A percentile compares a stretch with the other conserved stretches of the same genome.
phyloP scores from a whole-genome alignment of 2,888 invertebrate species.

The Dolichomitus sp. region DNA sequence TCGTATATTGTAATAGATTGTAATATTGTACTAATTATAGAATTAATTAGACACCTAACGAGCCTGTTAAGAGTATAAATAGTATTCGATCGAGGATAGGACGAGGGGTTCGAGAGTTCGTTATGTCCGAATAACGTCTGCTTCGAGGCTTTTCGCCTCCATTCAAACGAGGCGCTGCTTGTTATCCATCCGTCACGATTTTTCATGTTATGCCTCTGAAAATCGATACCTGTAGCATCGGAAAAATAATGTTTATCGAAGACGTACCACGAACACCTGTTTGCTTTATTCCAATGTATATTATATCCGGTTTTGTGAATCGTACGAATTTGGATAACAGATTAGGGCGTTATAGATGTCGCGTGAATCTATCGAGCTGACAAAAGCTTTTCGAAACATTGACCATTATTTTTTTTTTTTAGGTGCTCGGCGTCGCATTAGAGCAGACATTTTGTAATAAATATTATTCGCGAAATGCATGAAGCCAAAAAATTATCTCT shows the following conservation, averaged over 20 bases:
- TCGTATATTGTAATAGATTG: slow-evolving; percentile 56
- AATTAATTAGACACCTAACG: slow-evolving; percentile 60
- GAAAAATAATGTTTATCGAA: slow-evolving; percentile 26
- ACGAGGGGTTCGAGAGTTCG: slow-evolving; percentile 91
- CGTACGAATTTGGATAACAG: too few species aligned
- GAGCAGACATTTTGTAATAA: slow-evolving; percentile 36
- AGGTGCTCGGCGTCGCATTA: slow-evolving; percentile 36
- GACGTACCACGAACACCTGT: background rate
- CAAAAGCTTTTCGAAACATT: slow-evolving; percentile 53
- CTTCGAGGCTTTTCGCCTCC: slow-evolving; percentile 83
- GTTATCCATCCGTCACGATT: slow-evolving; percentile 1
- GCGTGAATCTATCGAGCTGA: slow-evolving; percentile 42
- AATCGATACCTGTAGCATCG: slow-evolving; percentile 21
- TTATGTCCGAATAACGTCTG: slow-evolving; percentile 77
- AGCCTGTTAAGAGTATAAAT: slow-evolving; percentile 71
- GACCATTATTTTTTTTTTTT: slow-evolving; percentile 46
- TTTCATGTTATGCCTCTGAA: slow-evolving; percentile 26
- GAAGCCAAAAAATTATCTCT: background rate
- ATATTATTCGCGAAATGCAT: slow-evolving; percentile 34
- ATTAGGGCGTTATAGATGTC: slow-evolving; percentile 58
- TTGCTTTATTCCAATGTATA: slow-evolving; percentile 13
- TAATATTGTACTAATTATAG: slow-evolving; percentile 60
- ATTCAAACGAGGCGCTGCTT: slow-evolving; percentile 77
- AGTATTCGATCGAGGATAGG: slow-evolving; percentile 83
- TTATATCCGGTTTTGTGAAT: background rate